phyloP scores from a whole-genome alignment of 2,888 invertebrate genomes.

The Abscondita cerata region DNA sequence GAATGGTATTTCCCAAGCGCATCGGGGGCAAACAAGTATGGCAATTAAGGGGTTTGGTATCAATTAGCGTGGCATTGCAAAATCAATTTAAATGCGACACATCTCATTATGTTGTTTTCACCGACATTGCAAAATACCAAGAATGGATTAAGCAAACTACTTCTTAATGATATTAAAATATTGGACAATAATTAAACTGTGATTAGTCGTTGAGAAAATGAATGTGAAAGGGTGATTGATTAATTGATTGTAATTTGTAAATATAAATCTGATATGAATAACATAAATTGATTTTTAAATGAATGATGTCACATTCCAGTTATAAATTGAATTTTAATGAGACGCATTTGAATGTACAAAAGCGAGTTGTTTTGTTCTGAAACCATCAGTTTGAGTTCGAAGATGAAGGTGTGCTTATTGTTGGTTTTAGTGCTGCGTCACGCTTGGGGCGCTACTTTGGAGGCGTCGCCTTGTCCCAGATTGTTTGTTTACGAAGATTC shows the following conservation, averaged over 20 bases:
- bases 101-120: conserved; percentile 67
- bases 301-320: not conserved
- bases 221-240: not conserved
- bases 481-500: conserved; percentile 64
- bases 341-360: not conserved
- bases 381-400: not conserved
- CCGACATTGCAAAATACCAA: conserved; percentile 65
- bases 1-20: conserved; percentile 54
- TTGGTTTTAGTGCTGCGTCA: not conserved
- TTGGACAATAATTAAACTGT: not conserved
- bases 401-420: not conserved
- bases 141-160: conserved; percentile 57
- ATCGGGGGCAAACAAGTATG: conserved; percentile 45
- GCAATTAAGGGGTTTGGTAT: conserved; percentile 63
- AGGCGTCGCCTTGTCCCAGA: conserved; percentile 63
- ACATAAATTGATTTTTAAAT: not conserved
- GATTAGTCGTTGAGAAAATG: not conserved
- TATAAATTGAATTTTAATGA: not conserved
- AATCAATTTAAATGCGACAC: conserved; percentile 67
- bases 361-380: not conserved
- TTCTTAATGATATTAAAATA: not conserved
- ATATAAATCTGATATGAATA: not conserved
- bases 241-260: too few species aligned
- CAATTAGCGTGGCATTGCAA: conserved; percentile 65
- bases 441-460: not conserved